Evolutionary conservation across 2,113 vertebrate genomes (phyloP), one percentile per base, ranked within the genome.

Genomic region (Loxodonta africana): DNA sequence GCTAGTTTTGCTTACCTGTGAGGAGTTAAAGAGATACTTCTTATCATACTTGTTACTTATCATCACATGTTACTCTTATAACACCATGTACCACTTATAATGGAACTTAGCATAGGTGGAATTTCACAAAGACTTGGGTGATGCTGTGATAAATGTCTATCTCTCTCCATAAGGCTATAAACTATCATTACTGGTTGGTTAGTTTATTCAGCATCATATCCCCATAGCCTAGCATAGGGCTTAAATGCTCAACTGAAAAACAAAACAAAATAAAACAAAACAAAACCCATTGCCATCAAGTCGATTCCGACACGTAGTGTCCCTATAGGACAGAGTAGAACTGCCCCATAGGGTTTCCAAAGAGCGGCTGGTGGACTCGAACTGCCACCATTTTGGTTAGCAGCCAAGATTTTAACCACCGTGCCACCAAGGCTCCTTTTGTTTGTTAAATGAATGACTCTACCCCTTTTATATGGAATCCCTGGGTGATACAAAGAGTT

Each of bases 101-200:
- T 33, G 86, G 51, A 84, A 76, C 30, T 82, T 67, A 94, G n/a
- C 21, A 30, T 82, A 95, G 71, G 73, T 84, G 44, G 74, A 63
- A 88, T 88, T 95, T 95, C 65, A 78, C 76, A 92, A 57, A 84
- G 77, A 95, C 63, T 82, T 94, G 46, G 78, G 65, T 25, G 77
- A 92, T 60, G 18, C 60, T 67, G 10, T 8, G 44, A 85, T 86
- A 51, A 81, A 94, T 73, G 41, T 28, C 53, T 89, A 5, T 8
- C 26, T 84, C 48, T 37, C 28, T 28, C 20, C 2, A n/a, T 3
- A 48, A 84, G 63, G 88, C 30, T 57, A 33, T 53, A 86, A 69
- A 21, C 33, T 91, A 33, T n/a, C 74, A 62, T 89, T 94, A 41
- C n/a, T 25, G 6, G 4, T 86, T 93, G 51, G 41, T 82, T 53